Evolutionary conservation across 2,888 invertebrate species (phyloP), one percentile per base, ranked within the genome.

Genomic region (Philhelius pedissequus): DNA sequence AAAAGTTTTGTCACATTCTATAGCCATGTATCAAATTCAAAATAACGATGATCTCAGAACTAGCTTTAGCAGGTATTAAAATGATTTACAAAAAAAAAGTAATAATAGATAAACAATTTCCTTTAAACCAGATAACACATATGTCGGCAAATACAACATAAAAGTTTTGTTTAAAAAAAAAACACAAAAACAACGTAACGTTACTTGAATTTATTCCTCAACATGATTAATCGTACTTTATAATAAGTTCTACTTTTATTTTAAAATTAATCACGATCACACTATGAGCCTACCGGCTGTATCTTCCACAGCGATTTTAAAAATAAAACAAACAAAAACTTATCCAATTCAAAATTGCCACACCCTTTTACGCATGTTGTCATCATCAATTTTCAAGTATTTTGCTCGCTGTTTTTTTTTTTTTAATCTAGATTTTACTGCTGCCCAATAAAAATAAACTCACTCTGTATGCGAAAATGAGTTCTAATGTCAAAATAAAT

Each of bases 281-380:
- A 27, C 7, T 35, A 27, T 13, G 5, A 18, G 20, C 45, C 64
- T 50, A 58, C 52, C 66, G 58, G 54, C 64, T 27, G 54, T 83
- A 77, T 62, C 32, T 35, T 27, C 20, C 15, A 62, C 20, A 8
- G 56, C 35, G 69, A 20, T 60, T 58, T n/a, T 22, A 22, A 48
- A 64, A 64, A 64, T 48, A 69, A 62, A 82, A 43, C 6, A 13
- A 9, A 15, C 45, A 27, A 43, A 27, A 0, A 27, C 1, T 4
- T 13, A 68, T 68, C 38, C 54, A 18, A 40, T 54, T 45, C 9
- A n/a, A 70, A 32, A 30, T 9, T 22, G 58, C 74, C 78, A 78
- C 83, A 64, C 78, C 83, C 78, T 78, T 78, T 40, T 60, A 74
- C 78, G 69, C 83, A 78, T 78, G 83, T 78, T 83, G 83, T 83